Evolutionary conservation across 2,888 invertebrate genomes (phyloP).

Genomic region (Prenolepis imparis): DNA sequence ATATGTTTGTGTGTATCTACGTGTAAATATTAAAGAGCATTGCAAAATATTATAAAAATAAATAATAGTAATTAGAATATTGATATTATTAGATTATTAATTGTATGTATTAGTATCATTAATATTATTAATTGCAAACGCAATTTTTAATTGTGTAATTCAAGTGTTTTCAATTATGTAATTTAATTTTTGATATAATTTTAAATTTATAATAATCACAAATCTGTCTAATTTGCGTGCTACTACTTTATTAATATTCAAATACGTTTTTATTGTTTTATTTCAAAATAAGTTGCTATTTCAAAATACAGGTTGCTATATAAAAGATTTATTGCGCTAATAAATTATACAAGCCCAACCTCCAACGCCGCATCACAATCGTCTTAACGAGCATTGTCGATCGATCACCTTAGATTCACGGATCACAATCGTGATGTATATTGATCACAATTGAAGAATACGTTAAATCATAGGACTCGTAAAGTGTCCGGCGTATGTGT

Average conservation of each 20-base stretch:
- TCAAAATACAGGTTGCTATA: not conserved
- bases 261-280: not conserved
- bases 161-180: not conserved
- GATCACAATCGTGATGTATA: conserved; percentile 18
- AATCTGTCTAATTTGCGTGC: not conserved
- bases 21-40: not conserved
- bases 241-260: not conserved
- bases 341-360: conserved; percentile 17
- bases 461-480: conserved; percentile 6
- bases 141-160: not conserved
- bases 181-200: not conserved
- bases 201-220: not conserved
- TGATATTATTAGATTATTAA: not conserved
- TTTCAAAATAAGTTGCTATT: not conserved
- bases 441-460: not conserved
- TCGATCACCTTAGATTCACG: not conserved
- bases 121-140: not conserved
- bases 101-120: not conserved
- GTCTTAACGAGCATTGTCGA: conserved; percentile 27
- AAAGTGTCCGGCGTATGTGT: not conserved
- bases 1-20: no score
- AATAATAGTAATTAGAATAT: no score
- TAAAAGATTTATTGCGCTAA: not conserved
- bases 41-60: not conserved
- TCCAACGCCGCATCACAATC: conserved; percentile 1